Evolutionary conservation across 1,140 invertebrate genomes (phyloP).

Genomic region (Kradibia gibbosae): DNA sequence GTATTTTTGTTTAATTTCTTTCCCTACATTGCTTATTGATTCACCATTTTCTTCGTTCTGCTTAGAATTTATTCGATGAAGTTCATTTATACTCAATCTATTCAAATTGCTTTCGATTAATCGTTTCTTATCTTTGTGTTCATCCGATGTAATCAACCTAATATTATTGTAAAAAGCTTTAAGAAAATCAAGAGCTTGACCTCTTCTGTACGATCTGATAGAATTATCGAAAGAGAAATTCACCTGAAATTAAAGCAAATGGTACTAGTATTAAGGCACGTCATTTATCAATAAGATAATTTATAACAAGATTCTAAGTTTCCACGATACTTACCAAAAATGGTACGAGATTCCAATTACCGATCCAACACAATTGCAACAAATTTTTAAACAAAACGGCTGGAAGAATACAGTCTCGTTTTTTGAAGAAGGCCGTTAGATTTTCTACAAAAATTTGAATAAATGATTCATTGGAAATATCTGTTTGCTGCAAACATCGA

Average conservation of each 20-base stretch:
- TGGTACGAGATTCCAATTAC: constrained; percentile 74
- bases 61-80: constrained; percentile 56
- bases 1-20: constrained; percentile 70
- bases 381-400: constrained; percentile 78
- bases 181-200: constrained; percentile 78
- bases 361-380: constrained; percentile 77
- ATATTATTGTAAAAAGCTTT: constrained; percentile 76
- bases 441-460: constrained; percentile 72
- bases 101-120: constrained; percentile 66
- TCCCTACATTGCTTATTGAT: constrained; percentile 50
- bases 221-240: constrained; percentile 76
- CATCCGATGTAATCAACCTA: constrained; percentile 63
- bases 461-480: constrained; percentile 64
- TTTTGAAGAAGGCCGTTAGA: constrained; percentile 75
- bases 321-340: constrained; percentile 70
- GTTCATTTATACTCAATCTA: constrained; percentile 59
- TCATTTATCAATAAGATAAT: neutral
- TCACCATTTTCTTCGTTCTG: constrained; percentile 57
- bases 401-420: constrained; percentile 77
- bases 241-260: constrained; percentile 58
- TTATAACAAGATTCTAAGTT: neutral
- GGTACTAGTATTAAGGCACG: neutral
- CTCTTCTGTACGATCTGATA: constrained; percentile 77
- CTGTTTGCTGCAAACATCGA: constrained; percentile 73
- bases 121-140: constrained; percentile 55